Conservation (phyloP, 1,140 invertebrate genomes). For the Orchesella cincta region DNA sequence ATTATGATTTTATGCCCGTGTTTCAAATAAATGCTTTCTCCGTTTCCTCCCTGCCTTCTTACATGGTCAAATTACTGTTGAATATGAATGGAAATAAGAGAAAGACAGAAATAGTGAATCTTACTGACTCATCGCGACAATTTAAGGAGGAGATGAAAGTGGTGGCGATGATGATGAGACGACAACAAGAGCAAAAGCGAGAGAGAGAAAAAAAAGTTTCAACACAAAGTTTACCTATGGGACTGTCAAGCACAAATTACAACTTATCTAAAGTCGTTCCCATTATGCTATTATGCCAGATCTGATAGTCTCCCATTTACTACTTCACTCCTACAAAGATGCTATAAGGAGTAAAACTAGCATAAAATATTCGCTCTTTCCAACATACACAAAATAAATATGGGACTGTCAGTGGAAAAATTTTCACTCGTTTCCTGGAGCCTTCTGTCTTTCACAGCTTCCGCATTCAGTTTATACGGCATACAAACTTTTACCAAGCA, state of each 20-base stretch:
- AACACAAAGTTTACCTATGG: constrained; percentile 51
- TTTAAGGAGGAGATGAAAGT: neutral
- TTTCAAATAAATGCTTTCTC: constrained; percentile 36
- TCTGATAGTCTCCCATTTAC: constrained; percentile 1
- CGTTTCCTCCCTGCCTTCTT: constrained; percentile 32
- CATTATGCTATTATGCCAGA: constrained; percentile 45
- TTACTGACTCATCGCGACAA: constrained; percentile 40
- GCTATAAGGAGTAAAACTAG: too few species aligned
- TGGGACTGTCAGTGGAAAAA: too few species aligned
- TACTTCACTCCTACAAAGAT: neutral
- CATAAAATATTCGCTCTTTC: too few species aligned
- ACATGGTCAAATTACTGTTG: constrained; percentile 49
- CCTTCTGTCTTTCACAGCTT: too few species aligned
- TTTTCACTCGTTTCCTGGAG: too few species aligned
- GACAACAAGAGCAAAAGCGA: neutral
- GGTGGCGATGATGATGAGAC: neutral
- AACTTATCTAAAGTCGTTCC: constrained; percentile 49
- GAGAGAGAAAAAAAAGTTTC: neutral
- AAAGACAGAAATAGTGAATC: constrained; percentile 48
- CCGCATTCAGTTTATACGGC: too few species aligned
- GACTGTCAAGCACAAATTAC: constrained; percentile 50
- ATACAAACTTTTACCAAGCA: too few species aligned
- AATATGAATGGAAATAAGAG: too few species aligned
- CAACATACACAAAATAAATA: too few species aligned
- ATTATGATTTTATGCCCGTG: neutral